These are phyloP conservation scores for Aporophyla lueneburgensis DNA, from an alignment of 2,888 invertebrate species.

Conservation along the genomic window DNA sequence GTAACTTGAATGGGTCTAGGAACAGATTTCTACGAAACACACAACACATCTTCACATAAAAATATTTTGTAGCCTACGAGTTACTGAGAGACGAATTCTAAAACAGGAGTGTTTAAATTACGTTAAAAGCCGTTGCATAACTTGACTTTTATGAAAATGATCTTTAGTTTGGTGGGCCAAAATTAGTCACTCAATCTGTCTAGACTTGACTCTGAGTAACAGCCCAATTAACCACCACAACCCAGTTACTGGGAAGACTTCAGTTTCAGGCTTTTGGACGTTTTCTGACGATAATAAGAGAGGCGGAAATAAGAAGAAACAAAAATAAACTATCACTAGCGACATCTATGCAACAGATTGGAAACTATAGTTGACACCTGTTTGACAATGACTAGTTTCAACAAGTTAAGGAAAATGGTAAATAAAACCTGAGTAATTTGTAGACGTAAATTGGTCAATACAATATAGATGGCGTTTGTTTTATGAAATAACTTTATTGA, in stretches of 20 bases:
- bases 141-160: not conserved
- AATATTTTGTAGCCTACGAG: not conserved
- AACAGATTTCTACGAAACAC: not conserved
- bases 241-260: not conserved
- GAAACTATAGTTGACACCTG: not conserved
- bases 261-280: not conserved
- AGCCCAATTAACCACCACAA: not conserved
- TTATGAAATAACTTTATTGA: not conserved
- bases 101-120: not conserved
- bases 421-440: not conserved
- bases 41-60: too few species aligned
- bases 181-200: not conserved
- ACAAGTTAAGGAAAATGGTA: slow-evolving; percentile 8
- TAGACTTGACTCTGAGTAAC: too few species aligned
- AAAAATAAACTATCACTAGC: not conserved
- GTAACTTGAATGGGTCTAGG: not conserved
- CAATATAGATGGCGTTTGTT: slow-evolving; percentile 23
- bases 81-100: not conserved
- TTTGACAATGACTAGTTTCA: not conserved
- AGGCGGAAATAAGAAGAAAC: not conserved
- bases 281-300: not conserved
- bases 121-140: not conserved
- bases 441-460: not conserved
- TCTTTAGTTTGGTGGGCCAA: not conserved
- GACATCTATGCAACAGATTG: slow-evolving; percentile 17